A percentile compares a stretch with the other conserved stretches of the same genome.
These are phyloP conservation scores for Plectus sambesii DNA, from an alignment of 1,140 invertebrate species.

Conservation along the genomic window DNA sequence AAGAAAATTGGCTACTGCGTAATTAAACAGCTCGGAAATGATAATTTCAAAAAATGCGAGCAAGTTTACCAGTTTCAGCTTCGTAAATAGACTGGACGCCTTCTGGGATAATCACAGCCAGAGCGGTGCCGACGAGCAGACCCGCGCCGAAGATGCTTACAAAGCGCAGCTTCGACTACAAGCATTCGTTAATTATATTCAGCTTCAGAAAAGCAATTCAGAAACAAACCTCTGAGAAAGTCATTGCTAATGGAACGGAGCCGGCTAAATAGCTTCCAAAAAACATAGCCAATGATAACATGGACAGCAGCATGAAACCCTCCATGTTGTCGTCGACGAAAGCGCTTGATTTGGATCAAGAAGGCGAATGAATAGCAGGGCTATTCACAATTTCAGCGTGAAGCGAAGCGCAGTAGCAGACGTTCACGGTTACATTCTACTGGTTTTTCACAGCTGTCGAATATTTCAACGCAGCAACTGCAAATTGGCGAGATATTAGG, in stretches of 20 bases:
- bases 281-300: constrained; percentile 77
- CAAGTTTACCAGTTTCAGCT: constrained; percentile 33
- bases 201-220: not conserved
- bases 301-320: constrained; percentile 50
- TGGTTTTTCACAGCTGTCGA: too few relatives aligned
- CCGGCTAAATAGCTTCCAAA: constrained; percentile 85
- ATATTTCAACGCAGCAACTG: too few relatives aligned
- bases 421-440: too few relatives aligned
- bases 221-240: constrained; percentile 75
- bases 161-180: constrained; percentile 79
- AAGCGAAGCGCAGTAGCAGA: too few relatives aligned
- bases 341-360: too few relatives aligned
- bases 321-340: not conserved
- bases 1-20: too few relatives aligned
- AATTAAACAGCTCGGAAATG: too few relatives aligned
- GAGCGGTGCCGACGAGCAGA: constrained; percentile 86
- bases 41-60: constrained; percentile 15
- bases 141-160: constrained; percentile 91
- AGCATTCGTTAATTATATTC: constrained; percentile 39
- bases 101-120: constrained; percentile 96
- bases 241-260: constrained; percentile 77
- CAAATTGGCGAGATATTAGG: too few relatives aligned
- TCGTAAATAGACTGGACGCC: constrained; percentile 71
- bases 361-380: too few relatives aligned
- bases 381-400: too few relatives aligned